These are phyloP conservation scores for Enteromius unitaeniatus DNA, from an alignment of 2,797 vertebrate genomes.

Conservation along the genomic window DNA sequence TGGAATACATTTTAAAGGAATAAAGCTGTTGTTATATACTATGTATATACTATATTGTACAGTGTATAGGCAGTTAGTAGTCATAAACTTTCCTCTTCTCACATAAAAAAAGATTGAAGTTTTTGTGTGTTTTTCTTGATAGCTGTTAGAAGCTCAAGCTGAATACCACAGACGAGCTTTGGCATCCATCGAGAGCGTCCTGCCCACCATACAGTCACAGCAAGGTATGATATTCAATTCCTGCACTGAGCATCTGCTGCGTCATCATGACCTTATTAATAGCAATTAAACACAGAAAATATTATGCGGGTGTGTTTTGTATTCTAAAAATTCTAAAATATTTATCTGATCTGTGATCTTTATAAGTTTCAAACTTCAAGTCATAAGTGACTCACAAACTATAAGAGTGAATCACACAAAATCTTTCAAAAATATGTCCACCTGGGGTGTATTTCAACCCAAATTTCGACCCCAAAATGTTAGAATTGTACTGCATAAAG, in stretches of 20 bases:
- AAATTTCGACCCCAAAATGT: not conserved
- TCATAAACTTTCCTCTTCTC: not conserved
- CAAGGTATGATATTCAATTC: conserved; percentile 85
- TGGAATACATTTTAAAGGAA: not conserved
- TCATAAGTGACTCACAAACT: not conserved
- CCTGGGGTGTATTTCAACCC: not conserved
- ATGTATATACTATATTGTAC: not conserved
- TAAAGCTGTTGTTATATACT: conserved; percentile 1
- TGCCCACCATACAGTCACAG: conserved; percentile 90
- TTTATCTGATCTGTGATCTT: not conserved
- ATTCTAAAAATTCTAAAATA: not conserved
- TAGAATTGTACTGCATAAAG: too few species aligned
- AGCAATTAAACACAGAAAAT: not conserved
- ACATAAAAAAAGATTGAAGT: not conserved
- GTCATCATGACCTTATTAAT: not conserved
- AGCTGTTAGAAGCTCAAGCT: conserved; percentile 98
- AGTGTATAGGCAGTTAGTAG: not conserved
- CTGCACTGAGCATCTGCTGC: not conserved
- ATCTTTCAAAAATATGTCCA: not conserved
- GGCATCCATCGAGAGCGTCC: conserved; percentile 90
- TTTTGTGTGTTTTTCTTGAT: conserved; percentile 60
- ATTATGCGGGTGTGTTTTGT: conserved; percentile 2
- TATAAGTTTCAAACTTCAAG: too few species aligned
- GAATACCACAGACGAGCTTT: conserved; percentile 98
- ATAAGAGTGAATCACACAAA: not conserved